These are phyloP conservation scores for Microchirus variegatus DNA, from an alignment of 2,797 vertebrate genomes.

Conservation along the genomic window DNA sequence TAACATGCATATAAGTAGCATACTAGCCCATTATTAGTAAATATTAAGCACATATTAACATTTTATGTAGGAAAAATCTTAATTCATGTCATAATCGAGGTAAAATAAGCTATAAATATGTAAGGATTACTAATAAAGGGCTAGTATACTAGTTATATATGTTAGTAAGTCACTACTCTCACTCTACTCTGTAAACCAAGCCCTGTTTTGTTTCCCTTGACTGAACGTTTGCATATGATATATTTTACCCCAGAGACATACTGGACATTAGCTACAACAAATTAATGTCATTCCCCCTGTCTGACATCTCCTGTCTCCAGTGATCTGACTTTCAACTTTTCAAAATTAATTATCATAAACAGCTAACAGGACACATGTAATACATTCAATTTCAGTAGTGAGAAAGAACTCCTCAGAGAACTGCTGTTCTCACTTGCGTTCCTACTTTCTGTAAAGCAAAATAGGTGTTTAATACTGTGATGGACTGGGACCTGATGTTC, in stretches of 20 bases:
- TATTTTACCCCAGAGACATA: conserved; percentile 34
- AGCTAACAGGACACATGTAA: conserved; percentile 46
- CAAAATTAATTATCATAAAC: conserved; percentile 50
- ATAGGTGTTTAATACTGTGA: conserved; percentile 11
- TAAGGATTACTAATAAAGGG: too few relatives aligned
- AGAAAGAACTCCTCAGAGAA: conserved; percentile 26
- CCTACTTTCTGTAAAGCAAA: conserved; percentile 17
- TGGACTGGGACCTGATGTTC: not conserved
- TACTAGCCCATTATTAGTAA: too few relatives aligned
- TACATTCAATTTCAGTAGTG: conserved; percentile 41
- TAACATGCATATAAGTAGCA: too few relatives aligned
- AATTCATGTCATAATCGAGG: too few relatives aligned
- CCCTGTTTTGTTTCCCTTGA: conserved; percentile 34
- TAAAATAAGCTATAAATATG: too few relatives aligned
- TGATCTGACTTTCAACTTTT: conserved; percentile 65
- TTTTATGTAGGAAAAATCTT: too few relatives aligned
- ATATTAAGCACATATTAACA: too few relatives aligned
- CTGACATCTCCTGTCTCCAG: conserved; percentile 62
- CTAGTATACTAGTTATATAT: too few relatives aligned
- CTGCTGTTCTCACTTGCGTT: conserved; percentile 23
- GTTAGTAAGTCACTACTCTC: conserved; percentile 25
- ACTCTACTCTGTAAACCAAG: conserved; percentile 31
- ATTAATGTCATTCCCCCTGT: conserved; percentile 50
- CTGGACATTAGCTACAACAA: conserved; percentile 64
- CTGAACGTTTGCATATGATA: conserved; percentile 53